Conservation (phyloP, 2,888 invertebrate species). For the Conchocele bisecta region DNA sequence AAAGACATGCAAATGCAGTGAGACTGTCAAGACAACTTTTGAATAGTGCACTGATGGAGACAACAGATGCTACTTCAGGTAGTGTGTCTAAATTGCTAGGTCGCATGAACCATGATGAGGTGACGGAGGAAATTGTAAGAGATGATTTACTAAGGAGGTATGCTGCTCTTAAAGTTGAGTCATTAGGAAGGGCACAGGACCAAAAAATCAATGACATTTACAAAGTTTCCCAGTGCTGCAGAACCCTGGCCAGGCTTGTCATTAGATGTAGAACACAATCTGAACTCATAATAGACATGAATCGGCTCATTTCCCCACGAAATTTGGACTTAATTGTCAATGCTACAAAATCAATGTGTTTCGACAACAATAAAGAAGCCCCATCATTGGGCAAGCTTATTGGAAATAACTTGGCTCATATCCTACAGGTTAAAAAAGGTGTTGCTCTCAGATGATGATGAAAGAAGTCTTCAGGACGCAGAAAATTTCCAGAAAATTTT, state of each 20-base stretch:
- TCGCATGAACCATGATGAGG: constrained; percentile 35
- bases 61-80: constrained; percentile 6
- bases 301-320: constrained; percentile 24
- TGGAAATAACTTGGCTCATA: constrained; percentile 36
- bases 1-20: constrained; percentile 20
- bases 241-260: constrained; percentile 36
- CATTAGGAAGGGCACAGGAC: constrained; percentile 34
- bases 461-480: constrained; percentile 10
- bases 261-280: constrained; percentile 20
- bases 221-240: constrained; percentile 31
- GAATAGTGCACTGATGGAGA: constrained; percentile 33
- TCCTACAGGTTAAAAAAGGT: constrained; percentile 41
- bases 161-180: constrained; percentile 33
- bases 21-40: constrained; percentile 12
- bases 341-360: constrained; percentile 24
- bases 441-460: constrained; percentile 33
- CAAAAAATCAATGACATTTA: constrained; percentile 40
- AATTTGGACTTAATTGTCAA: constrained; percentile 38
- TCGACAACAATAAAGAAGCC: constrained; percentile 13
- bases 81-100: constrained; percentile 24
- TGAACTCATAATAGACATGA: constrained; percentile 14
- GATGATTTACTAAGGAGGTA: constrained; percentile 31
- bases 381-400: constrained; percentile 31
- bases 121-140: constrained; percentile 26
- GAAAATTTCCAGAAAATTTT: constrained; percentile 38